These are phyloP conservation scores for Callionymus lyra DNA, from an alignment of 2,113 vertebrate species.

Conservation along the genomic window DNA sequence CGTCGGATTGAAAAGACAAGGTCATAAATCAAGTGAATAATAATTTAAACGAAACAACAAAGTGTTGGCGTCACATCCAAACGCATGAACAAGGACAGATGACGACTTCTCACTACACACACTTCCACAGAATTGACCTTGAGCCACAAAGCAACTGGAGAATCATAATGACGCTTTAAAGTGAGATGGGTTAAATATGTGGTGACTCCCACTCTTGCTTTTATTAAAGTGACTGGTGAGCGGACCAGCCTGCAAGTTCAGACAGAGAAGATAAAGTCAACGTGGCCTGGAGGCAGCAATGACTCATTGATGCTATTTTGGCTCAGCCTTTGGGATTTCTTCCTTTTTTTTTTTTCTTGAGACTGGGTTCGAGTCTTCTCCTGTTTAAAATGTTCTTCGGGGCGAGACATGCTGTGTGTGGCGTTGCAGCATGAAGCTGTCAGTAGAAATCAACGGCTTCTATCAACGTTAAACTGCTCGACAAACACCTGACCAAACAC, in stretches of 20 bases:
- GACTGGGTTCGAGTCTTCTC: slow-evolving; percentile 34
- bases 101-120: neutral
- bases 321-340: slow-evolving; percentile 34
- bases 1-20: neutral
- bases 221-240: slow-evolving; percentile 57
- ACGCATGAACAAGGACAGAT: neutral
- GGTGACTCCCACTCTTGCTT: slow-evolving; percentile 34
- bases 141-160: slow-evolving; percentile 1
- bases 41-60: neutral
- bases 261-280: slow-evolving; percentile 57
- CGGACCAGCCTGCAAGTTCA: slow-evolving; percentile 54
- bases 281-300: slow-evolving; percentile 49
- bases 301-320: slow-evolving; percentile 65
- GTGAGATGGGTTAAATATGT: slow-evolving; percentile 27
- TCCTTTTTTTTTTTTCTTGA: slow-evolving; percentile 13
- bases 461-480: slow-evolving; percentile 15
- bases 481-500: slow-evolving; percentile 45
- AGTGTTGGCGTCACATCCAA: neutral
- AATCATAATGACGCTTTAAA: slow-evolving; percentile 1
- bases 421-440: slow-evolving; percentile 11
- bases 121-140: neutral
- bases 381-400: slow-evolving; percentile 47
- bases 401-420: slow-evolving; percentile 15
- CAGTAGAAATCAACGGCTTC: slow-evolving; percentile 30
- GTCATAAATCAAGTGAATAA: slow-evolving; percentile 5